Base-by-base conservation (phyloP, 2,888 invertebrate species). In the Dugesia japonica region DNA sequence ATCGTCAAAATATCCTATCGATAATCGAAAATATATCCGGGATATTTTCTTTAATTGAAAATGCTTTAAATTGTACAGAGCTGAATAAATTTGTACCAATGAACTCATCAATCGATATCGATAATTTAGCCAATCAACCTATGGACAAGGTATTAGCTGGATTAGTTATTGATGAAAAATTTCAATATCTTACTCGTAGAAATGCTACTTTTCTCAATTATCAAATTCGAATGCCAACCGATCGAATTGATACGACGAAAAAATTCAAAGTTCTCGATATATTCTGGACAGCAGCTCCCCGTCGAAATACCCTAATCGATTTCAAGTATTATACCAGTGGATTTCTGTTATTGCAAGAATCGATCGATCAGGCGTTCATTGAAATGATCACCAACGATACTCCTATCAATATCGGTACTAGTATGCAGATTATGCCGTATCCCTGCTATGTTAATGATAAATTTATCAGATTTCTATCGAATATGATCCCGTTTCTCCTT, bases 401-500 rank as follows among this genome's bases (percentile, higher is more conserved):
- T 13, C n/a, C n/a, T 4, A 23, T 20, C 17, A 7, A 23, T 4
- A n/a, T 56, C 23, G 56, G 56, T 7, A 9, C 56, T 1, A 56
- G 56, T n/a, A 33, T 77, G 71, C 42, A 76, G 20, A 71, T 71
- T 26, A 78, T 77, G 56, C 77, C 77, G 17, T 42, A 78, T n/a
- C 71, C 33, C 1, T 77, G 77, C 26, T 77, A 71, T 72, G 38
- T 77, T 4, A 7, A 76, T n/a, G 78, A 73, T n/a, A 56, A 42
- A 28, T 28, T 77, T 0, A 56, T 27, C 73, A 72, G 42, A 27
- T 27, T 78, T 7, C 75, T 76, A 31, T 31, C 76, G 0, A 33
- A 76, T 15, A 79, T 71, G 0, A 81, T 87, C 79, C 86, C 87
- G 0, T 79, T 87, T 78, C 86, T 87, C 79, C 84, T 87, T 83